phyloP scores from a whole-genome alignment of 2,113 vertebrate species.

The Ginglymostoma cirratum region DNA sequence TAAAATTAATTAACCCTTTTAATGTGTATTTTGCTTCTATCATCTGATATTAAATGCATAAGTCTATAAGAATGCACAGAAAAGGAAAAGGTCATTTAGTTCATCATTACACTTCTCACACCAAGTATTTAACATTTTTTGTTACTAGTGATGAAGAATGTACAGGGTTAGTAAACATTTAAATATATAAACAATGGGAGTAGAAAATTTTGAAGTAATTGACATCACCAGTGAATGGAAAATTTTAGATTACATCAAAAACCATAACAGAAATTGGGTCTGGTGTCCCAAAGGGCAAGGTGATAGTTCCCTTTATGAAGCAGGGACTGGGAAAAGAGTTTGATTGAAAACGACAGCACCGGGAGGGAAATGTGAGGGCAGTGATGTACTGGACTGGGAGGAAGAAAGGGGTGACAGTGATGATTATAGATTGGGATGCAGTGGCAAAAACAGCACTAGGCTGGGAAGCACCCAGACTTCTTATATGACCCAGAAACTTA shows the following conservation, averaged over 20 bases:
- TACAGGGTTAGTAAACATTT: background rate
- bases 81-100: background rate
- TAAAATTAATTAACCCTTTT: background rate
- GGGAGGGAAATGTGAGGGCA: background rate
- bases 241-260: background rate
- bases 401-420: background rate
- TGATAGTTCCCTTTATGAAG: background rate
- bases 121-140: background rate
- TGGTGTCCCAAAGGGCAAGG: background rate
- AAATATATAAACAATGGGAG: background rate
- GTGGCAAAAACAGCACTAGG: background rate
- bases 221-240: background rate
- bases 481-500: background rate
- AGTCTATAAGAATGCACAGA: background rate
- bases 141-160: background rate
- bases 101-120: background rate
- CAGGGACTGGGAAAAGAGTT: background rate
- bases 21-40: background rate
- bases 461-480: background rate
- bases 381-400: background rate
- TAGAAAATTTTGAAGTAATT: background rate
- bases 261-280: background rate
- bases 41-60: background rate
- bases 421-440: no score
- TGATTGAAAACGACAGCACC: background rate